Evolutionary conservation across 35 echinoderm and acorn worm genomes (phyloP), one percentile per base, ranked within the genome.

Genomic region (Apostichopus californicus): DNA sequence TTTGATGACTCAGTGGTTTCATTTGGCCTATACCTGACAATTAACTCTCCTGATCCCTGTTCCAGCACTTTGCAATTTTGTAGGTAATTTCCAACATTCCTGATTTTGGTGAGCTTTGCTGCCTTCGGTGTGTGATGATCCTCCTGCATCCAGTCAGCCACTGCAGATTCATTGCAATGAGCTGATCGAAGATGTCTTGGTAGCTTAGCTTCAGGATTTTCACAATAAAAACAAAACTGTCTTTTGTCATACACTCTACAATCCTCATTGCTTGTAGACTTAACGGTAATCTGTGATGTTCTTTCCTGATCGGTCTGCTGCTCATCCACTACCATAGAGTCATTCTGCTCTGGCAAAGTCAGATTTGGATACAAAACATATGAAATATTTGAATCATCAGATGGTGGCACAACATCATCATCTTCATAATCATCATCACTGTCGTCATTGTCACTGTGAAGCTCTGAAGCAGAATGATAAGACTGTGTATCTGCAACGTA

Each of bases 21-120:
- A 73, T 78, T 15, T 6, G 92, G 95, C 70, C 95, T 54, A 90
- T 93, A 91, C 14, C 82, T 88, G 8, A 96, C 95, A n/a, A 96
- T 86, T 9, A 96, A 20, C 60, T 60, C 58, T 12, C 58, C 58
- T 17, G 14, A 18, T 23, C 91, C 91, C 55, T 59, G 56, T 25
- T 83, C 58, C 63, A 92, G 24, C 12, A 92, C 91, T 26, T 92
- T 92, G 73, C 53, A 80, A 55, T 92, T 92, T 54, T 92, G 21
- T 13, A 92, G 25, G 73, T 83, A 64, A 81, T 92, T 92, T 59
- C 91, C 86, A 23, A 88, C 22, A 65, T 88, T 88, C 28, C 86
- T 65, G 60, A 88, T 12, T 73, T 88, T 88, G 9, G 86, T 88
- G 9, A 88, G 86, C 70, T 88, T 88, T 18, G 60, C 86, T 23